Conservation (phyloP, 2,888 invertebrate species). For the Druceiella hillmani region DNA sequence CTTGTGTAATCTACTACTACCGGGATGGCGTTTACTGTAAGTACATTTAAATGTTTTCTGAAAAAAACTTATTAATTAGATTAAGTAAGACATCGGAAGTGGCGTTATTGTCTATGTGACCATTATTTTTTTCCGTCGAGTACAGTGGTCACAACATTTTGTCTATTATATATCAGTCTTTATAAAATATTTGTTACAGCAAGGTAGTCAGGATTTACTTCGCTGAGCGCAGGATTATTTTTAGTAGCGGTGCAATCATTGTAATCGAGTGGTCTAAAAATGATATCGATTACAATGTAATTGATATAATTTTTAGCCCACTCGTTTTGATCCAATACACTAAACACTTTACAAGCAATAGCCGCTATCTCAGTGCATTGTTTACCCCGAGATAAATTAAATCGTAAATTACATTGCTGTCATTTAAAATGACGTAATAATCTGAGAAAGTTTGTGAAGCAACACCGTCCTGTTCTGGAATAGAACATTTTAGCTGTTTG, state of each 20-base stretch:
- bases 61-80: conserved; percentile 8
- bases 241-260: conserved; percentile 11
- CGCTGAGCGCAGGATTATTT: conserved; percentile 12
- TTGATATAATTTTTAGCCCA: conserved; percentile 13
- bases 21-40: conserved; percentile 6
- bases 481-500: conserved; percentile 7
- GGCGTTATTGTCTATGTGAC: too few species aligned
- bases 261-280: conserved; percentile 14
- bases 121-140: too few species aligned
- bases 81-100: too few species aligned
- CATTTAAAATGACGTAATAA: conserved; percentile 8
- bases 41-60: conserved; percentile 9
- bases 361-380: conserved; percentile 17
- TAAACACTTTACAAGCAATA: conserved; percentile 15
- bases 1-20: neutral
- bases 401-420: conserved; percentile 13
- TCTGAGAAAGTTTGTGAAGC: conserved; percentile 7
- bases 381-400: conserved; percentile 15
- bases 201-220: conserved; percentile 15
- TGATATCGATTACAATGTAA: conserved; percentile 15
- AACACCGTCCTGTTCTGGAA: conserved; percentile 5
- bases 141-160: too few species aligned
- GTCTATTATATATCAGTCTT: too few species aligned
- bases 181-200: too few species aligned
- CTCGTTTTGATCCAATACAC: conserved; percentile 9